Evolutionary conservation across 2,888 invertebrate genomes (phyloP), one percentile per base, ranked within the genome.

Genomic region (Macaria liturata): DNA sequence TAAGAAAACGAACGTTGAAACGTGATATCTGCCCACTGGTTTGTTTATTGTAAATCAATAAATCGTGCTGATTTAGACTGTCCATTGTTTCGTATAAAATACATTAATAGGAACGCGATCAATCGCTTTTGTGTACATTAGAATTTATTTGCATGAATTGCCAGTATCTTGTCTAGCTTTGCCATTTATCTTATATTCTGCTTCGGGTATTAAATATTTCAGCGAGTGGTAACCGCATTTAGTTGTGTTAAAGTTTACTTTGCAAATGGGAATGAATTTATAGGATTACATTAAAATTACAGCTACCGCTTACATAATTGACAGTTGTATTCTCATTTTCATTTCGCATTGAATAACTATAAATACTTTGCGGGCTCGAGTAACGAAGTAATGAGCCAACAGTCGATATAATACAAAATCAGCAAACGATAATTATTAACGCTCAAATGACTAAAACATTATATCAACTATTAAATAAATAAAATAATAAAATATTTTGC

Each of bases 21-120:
- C 78, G 77, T 81, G 78, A 79, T 76, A 68, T 55, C 72, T 50
- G 68, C 76, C 72, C 71, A 77, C 75, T 49, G 40, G 52, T 46
- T 53, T 55, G 43, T 53, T 9, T 7, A n/a, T 57, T 60, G 48
- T 66, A 59, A 68, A 68, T 66, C 63, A 61, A 65, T 67, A 56
- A 54, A 65, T 69, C 63, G 61, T 57, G 57, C 59, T 66, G 67
- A 71, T 69, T 72, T 67, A 70, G 55, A 70, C 67, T 7, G 57
- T 46, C 62, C 59, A 71, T 75, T 75, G 71, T 75, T 69, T 63
- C 48, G 50, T 61, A 69, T 70, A 58, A 69, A 71, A 65, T 63
- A 68, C 45, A 32, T 44, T 51, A 66, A 64, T 65, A 45, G 49
- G 62, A 69, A 61, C 64, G 59, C 63, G 65, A 66, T 68, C 64